Percentiles rank a stretch among this genome's conserved stretches.
Evolutionary conservation across 2,888 invertebrate genomes (phyloP).

Genomic region (Theretra japonica): DNA sequence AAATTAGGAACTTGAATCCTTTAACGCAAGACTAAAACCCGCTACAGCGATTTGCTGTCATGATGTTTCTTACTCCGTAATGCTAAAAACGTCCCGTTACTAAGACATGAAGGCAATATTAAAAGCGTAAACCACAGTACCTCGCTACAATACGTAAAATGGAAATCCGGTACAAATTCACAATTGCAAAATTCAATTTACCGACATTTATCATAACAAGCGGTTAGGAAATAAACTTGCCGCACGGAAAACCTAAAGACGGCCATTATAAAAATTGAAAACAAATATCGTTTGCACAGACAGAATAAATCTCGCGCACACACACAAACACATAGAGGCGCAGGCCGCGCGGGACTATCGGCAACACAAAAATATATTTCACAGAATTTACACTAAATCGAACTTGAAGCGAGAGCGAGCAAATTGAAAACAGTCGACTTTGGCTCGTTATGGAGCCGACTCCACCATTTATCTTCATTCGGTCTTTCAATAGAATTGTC

Average conservation of each 20-base stretch:
- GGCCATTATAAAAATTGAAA: slow-evolving; percentile 25
- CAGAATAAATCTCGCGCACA: slow-evolving; percentile 22
- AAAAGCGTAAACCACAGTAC: not conserved
- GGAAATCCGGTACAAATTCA: not conserved
- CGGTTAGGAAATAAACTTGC: slow-evolving; percentile 10
- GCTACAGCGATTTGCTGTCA: too few species aligned
- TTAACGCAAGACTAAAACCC: too few species aligned
- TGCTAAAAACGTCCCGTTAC: too few species aligned
- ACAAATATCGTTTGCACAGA: slow-evolving; percentile 24
- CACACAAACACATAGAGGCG: slow-evolving; percentile 11
- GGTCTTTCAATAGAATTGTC: slow-evolving; percentile 80
- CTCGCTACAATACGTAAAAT: not conserved
- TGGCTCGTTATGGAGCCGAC: slow-evolving; percentile 78
- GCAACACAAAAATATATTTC: slow-evolving; percentile 30
- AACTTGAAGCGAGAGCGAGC: slow-evolving; percentile 62
- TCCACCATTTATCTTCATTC: slow-evolving; percentile 82
- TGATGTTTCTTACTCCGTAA: too few species aligned
- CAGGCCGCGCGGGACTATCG: slow-evolving; percentile 23
- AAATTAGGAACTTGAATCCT: too few species aligned
- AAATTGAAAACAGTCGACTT: slow-evolving; percentile 83
- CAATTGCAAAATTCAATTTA: not conserved
- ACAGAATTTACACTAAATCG: slow-evolving; percentile 71
- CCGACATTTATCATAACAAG: slow-evolving; percentile 10
- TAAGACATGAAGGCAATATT: not conserved
- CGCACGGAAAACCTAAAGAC: slow-evolving; percentile 16